Evolutionary conservation across 2,113 vertebrate species (phyloP), one percentile per base, ranked within the genome.

Genomic region (Turdus rufiventris): DNA sequence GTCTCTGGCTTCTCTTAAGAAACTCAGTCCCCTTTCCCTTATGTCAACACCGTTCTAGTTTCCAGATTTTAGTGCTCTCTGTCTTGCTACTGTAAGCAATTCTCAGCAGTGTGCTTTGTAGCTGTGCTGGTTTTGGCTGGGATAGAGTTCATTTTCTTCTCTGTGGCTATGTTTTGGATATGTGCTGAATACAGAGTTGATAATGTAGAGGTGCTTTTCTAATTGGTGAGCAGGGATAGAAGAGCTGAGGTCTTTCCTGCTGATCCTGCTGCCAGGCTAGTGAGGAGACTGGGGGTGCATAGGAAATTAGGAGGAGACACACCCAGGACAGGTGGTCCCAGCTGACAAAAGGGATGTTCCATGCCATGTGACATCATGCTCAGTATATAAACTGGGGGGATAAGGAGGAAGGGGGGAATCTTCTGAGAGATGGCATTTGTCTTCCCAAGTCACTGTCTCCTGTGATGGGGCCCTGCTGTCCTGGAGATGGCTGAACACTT

Each of bases 11-110:
- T 51, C 40, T 85, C 18, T 36, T 14, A 60, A 47, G n/a, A 89
- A 47, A 33, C 25, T 65, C 34, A 51, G 34, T 42, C n/a, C 8
- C 2, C 13, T 77, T 85, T 85, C 47, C 85, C 3, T 1, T 36
- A 28, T 34, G 18, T 61, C 51, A 67, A 4, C 50, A 56, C 25
- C 0, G 0, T 38, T 10, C 25, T 38, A 5, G 4, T 47, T 85
- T 70, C 70, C 61, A 84, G 65, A 68, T 50, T 81, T 79, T 33
- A 14, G 24, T 80, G 78, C 16, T 9, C 34, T 66, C 36, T 71
- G 18, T 56, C 60, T 85, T 33, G 50, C 36, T 25, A 10, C 60
- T 51, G 45, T 38, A 21, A 57, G 36, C 36, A 57, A 3, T 56
- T 34, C 31, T 75, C 42, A 28, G n/a, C 70, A 45, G 11, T 14